phyloP scores from a whole-genome alignment of 2,797 vertebrate genomes.

The Pseudochirops cupreus region DNA sequence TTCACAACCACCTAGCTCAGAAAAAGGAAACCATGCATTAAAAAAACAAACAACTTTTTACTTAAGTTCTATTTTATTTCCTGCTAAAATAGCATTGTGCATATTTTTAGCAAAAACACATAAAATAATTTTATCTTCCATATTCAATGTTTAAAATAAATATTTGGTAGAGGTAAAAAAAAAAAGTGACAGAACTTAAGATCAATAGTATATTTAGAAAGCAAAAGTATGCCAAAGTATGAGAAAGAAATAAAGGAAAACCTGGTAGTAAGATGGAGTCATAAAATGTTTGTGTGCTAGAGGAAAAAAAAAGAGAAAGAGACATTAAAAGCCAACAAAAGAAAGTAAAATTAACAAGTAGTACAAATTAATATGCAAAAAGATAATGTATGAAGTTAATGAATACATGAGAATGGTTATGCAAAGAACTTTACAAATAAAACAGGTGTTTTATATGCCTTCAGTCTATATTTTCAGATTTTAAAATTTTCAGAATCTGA shows the following conservation, averaged over 20 bases:
- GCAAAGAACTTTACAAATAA: constrained; percentile 55
- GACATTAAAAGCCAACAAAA: constrained; percentile 77
- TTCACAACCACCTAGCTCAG: constrained; percentile 96
- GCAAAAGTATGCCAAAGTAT: constrained; percentile 80
- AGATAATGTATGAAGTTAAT: constrained; percentile 53
- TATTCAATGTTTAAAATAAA: constrained; percentile 65
- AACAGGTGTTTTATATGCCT: constrained; percentile 40
- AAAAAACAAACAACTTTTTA: constrained; percentile 4
- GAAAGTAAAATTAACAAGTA: constrained; percentile 72
- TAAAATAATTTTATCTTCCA: constrained; percentile 56
- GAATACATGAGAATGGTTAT: constrained; percentile 65
- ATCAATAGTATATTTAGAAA: constrained; percentile 76
- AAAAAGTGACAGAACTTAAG: constrained; percentile 74
- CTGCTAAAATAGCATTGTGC: constrained; percentile 51
- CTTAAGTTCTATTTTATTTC: constrained; percentile 32
- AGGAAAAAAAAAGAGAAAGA: constrained; percentile 74
- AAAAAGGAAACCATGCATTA: constrained; percentile 57
- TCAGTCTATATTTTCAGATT: constrained; percentile 50
- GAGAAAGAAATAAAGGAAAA: constrained; percentile 92
- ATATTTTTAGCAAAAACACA: constrained; percentile 78
- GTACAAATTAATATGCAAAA: constrained; percentile 63
- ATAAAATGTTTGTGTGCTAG: constrained; percentile 81
- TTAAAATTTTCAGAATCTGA: constrained; percentile 39
- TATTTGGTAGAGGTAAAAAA: constrained; percentile 70
- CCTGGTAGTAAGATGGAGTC: constrained; percentile 91